Evolutionary conservation across 2,113 vertebrate genomes (phyloP), one percentile per base, ranked within the genome.

Genomic region (Ia io): DNA sequence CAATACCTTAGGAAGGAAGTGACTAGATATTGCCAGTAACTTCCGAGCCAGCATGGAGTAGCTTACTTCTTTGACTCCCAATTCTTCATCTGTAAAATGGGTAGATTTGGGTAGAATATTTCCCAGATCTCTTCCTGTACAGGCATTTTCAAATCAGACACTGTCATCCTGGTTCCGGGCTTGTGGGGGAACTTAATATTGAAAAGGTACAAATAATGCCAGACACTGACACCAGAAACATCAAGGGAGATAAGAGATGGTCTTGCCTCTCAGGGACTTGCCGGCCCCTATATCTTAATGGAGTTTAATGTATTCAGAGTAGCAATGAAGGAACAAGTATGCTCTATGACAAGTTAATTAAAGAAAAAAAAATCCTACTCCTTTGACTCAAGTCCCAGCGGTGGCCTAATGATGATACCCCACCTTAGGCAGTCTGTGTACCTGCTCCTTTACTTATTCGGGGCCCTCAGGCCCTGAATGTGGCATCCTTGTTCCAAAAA

Each of bases 401-500:
- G 18, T 17, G 61, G 53, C 51, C 61, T 53, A 10, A 69, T 13
- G 67, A 65, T 6, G 56, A 44, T 25, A 3, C 25, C 61, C 47
- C 32, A 40, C 17, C 63, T 63, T 28, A n/a, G 42, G 9, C 18
- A 18, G 59, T 51, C 82, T 70, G 6, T 12, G 0, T 70, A 69
- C 92, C 53, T 83, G n/a, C 94, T 90, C 10, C 84, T 61, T 82
- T 35, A 49, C 93, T 88, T 70, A 42, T 42, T 42, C 25, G 6
- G 35, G 35, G 44, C 84, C 53, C 47, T 70, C 30, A 40, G 86
- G 35, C 61, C 61, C 69, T 13, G 35, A 79, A 63, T 4, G 78
- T 40, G 49, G 76, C 84, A 79, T 91, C 84, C 67, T 95, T 77
- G 90, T 95, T 93, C 82, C 90, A 94, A 97, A 96, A 94, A 82